phyloP scores from a whole-genome alignment of 1,140 invertebrate species.

The Drosophila murphyi region DNA sequence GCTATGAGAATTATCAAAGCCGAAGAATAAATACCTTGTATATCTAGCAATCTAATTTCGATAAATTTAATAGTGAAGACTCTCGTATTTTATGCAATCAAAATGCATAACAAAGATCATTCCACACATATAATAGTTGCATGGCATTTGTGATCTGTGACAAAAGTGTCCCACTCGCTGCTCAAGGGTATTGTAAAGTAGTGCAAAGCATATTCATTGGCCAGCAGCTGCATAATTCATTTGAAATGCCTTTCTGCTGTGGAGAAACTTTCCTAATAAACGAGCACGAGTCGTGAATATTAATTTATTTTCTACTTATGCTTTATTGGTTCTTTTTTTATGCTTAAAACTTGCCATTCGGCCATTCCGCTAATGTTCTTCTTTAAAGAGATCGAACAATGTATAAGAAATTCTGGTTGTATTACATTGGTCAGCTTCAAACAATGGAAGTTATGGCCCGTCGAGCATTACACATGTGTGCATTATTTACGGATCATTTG shows the following conservation, averaged over 20 bases:
- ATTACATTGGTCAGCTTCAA: no score
- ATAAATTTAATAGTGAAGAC: no score
- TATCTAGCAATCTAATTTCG: background rate
- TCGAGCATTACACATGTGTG: conserved; percentile 21
- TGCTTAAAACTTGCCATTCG: background rate
- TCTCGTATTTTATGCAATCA: no score
- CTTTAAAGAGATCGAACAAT: background rate
- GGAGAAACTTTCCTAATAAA: conserved; percentile 67
- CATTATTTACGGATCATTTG: conserved; percentile 75
- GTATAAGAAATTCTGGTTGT: no score
- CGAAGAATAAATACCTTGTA: background rate
- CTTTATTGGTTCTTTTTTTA: conserved; percentile 2
- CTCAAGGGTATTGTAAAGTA: conserved; percentile 29
- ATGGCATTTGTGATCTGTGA: background rate
- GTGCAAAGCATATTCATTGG: conserved; percentile 10
- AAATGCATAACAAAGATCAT: no score
- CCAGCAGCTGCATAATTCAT: conserved; percentile 62
- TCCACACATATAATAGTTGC: no score
- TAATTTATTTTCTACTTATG: conserved; percentile 33
- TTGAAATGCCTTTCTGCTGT: conserved; percentile 41
- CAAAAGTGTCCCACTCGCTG: background rate
- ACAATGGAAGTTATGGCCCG: background rate
- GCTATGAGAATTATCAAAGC: background rate
- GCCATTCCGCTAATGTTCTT: background rate
- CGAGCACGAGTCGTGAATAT: conserved; percentile 29